phyloP scores from a whole-genome alignment of 30 jellyfish, hydroid and myxozoan species.

The Aurelia sp. region DNA sequence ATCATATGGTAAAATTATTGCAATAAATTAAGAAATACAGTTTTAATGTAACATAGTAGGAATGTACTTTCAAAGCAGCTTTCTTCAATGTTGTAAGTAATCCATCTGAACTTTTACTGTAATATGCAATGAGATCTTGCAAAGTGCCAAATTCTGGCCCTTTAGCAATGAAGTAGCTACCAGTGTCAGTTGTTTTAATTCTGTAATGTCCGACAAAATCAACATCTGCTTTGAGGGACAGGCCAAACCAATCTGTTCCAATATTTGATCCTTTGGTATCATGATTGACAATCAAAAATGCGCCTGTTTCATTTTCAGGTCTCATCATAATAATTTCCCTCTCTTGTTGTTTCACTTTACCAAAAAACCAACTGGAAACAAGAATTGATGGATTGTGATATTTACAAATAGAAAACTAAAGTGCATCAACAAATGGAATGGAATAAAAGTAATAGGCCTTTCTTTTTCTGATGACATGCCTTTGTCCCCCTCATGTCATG shows the following conservation, averaged over 20 bases:
- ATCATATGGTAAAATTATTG: too few relatives aligned
- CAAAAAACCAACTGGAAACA: slow-evolving; percentile 93
- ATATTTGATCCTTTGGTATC: slow-evolving; percentile 76
- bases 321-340: slow-evolving; percentile 77
- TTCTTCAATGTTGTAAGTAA: too few relatives aligned
- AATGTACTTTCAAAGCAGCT: too few relatives aligned
- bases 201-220: slow-evolving; percentile 81
- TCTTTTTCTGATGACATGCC: too few relatives aligned
- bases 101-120: slow-evolving; percentile 69
- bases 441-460: too few relatives aligned
- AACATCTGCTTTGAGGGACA: slow-evolving; percentile 82
- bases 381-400: neutral
- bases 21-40: too few relatives aligned
- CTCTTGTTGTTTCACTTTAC: slow-evolving; percentile 83
- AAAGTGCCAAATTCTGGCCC: slow-evolving; percentile 77
- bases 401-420: too few relatives aligned
- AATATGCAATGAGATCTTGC: slow-evolving; percentile 77
- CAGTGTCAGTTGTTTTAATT: slow-evolving; percentile 87
- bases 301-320: slow-evolving; percentile 79
- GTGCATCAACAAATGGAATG: too few relatives aligned
- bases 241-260: slow-evolving; percentile 81
- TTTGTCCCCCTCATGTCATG: too few relatives aligned
- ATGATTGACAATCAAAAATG: slow-evolving; percentile 85
- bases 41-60: too few relatives aligned
- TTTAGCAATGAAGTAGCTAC: slow-evolving; percentile 77